Evolutionary conservation across 2,888 invertebrate species (phyloP).

Genomic region (Hypena proboscidalis): DNA sequence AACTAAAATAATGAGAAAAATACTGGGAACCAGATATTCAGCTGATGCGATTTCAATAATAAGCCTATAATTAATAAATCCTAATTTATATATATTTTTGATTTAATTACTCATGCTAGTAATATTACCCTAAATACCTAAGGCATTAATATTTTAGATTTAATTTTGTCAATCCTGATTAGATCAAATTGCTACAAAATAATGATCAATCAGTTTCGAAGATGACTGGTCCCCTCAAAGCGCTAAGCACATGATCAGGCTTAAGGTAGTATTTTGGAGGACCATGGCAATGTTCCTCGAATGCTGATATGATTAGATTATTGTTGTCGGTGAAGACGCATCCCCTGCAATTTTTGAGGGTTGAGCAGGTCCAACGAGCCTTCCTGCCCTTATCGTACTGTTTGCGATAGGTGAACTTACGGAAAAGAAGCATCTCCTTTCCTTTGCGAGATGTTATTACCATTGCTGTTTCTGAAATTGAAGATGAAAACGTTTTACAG

Average conservation of each 20-base stretch:
- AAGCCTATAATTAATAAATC: too few relatives aligned
- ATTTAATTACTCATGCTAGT: too few relatives aligned
- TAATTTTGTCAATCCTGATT: too few relatives aligned
- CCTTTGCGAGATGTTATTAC: conserved; percentile 77
- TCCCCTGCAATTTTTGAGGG: conserved; percentile 70
- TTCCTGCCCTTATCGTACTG: conserved; percentile 61
- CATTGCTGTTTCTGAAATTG: conserved; percentile 66
- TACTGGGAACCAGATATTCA: too few relatives aligned
- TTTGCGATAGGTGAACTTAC: conserved; percentile 71
- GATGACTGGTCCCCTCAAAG: conserved; percentile 61
- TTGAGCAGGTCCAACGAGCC: conserved; percentile 76
- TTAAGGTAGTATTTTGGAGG: conserved; percentile 77
- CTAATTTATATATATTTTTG: too few relatives aligned
- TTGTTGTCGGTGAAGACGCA: conserved; percentile 66
- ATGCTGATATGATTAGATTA: conserved; percentile 62
- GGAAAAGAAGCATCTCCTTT: conserved; percentile 72
- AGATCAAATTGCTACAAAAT: neutral
- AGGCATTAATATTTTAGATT: too few relatives aligned
- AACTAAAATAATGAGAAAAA: too few relatives aligned
- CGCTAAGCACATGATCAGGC: conserved; percentile 64
- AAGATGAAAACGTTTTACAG: too few relatives aligned
- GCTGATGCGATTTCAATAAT: too few relatives aligned
- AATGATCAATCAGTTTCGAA: conserved; percentile 49
- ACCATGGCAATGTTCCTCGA: conserved; percentile 66
- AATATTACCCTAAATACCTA: too few relatives aligned